A percentile compares a stretch with the other conserved stretches of the same genome.
Conservation (phyloP, 1,140 invertebrate genomes). For the Telenomus remus region DNA sequence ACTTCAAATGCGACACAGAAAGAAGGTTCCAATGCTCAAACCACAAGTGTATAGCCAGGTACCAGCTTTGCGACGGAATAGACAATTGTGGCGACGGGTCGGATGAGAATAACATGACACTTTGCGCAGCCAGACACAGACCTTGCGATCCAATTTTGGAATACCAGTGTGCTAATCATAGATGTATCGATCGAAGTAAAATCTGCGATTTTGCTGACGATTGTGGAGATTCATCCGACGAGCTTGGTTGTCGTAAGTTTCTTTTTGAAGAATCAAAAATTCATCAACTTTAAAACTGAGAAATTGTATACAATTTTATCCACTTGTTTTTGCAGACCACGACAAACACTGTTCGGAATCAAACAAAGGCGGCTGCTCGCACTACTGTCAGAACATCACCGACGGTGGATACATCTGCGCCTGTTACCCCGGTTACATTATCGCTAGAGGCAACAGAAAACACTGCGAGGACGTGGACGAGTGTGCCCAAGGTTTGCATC, state of each 20-base stretch:
- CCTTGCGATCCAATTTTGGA: conserved; percentile 85
- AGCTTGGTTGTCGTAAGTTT: conserved; percentile 89
- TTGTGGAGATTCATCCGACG: conserved; percentile 91
- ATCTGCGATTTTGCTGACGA: conserved; percentile 91
- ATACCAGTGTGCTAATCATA: conserved; percentile 93
- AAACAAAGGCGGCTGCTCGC: conserved; percentile 92
- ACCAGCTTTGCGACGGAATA: conserved; percentile 87
- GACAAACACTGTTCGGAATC: conserved; percentile 82
- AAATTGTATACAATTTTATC: too few relatives aligned
- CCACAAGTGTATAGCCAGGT: conserved; percentile 90
- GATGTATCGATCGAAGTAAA: conserved; percentile 87
- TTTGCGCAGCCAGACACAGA: conserved; percentile 83
- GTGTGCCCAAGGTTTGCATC: conserved; percentile 87
- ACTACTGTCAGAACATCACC: conserved; percentile 91
- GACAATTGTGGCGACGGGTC: conserved; percentile 96
- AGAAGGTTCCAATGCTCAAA: conserved; percentile 92
- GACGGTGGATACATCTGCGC: conserved; percentile 91
- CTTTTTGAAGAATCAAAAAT: not conserved
- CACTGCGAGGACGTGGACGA: conserved; percentile 93
- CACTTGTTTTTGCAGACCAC: conserved; percentile 76
- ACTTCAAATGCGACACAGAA: conserved; percentile 88
- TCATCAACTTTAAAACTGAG: too few relatives aligned
- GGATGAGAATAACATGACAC: conserved; percentile 94
- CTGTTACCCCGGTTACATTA: conserved; percentile 90
- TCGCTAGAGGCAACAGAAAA: conserved; percentile 84